Conservation (phyloP, 2,113 vertebrate species). For the Neolamprologus falcicula region DNA sequence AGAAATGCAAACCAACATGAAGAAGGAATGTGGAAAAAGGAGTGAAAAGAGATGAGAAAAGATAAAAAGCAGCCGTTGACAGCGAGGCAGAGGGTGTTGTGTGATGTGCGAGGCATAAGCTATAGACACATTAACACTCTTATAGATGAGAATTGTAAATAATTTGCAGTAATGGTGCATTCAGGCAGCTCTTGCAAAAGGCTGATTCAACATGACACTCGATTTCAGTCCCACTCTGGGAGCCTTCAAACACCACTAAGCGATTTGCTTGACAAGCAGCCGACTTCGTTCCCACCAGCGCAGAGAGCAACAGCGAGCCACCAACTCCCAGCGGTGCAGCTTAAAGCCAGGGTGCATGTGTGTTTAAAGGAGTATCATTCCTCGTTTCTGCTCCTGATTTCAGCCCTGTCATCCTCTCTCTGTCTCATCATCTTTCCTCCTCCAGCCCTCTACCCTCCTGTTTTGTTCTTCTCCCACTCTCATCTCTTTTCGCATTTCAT, state of each 20-base stretch:
- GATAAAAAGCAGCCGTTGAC: background rate
- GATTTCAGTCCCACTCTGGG: background rate
- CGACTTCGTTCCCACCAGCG: background rate
- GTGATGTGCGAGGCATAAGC: background rate
- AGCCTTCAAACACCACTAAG: conserved; percentile 24
- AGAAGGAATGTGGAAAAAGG: background rate
- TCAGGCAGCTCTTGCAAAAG: background rate
- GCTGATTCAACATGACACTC: conserved; percentile 27
- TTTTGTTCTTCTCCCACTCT: background rate
- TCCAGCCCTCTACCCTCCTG: background rate
- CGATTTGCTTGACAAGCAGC: conserved; percentile 6
- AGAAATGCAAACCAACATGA: background rate
- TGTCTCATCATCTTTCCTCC: background rate
- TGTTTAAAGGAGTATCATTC: background rate
- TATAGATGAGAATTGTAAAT: conserved; percentile 1
- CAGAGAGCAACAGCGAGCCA: background rate
- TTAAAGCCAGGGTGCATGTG: background rate
- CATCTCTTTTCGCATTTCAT: background rate
- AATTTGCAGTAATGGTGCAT: conserved; percentile 1
- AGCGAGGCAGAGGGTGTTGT: background rate
- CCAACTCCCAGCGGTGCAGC: background rate
- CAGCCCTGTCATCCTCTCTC: background rate
- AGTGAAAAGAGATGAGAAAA: background rate
- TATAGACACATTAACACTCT: conserved; percentile 1
- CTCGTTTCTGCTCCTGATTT: background rate